phyloP scores from a whole-genome alignment of 2,113 vertebrate species.

The Perognathus longimembris region DNA sequence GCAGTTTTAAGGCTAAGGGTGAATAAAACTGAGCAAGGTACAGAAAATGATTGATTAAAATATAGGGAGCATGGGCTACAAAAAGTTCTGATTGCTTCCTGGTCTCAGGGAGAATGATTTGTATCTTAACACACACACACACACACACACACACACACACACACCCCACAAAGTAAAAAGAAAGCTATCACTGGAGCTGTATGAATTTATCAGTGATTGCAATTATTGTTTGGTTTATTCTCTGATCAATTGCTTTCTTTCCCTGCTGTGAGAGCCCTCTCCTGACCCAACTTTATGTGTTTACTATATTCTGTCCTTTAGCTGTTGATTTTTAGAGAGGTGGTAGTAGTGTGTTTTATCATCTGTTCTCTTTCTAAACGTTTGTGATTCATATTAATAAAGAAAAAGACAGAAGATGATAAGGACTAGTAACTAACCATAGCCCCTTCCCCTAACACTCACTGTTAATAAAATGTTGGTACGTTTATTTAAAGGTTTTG shows the following conservation, averaged over 20 bases:
- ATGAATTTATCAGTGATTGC: slow-evolving; percentile 30
- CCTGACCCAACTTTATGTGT: not conserved
- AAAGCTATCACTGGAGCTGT: not conserved
- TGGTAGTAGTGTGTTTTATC: not conserved
- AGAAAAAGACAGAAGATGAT: slow-evolving; percentile 26
- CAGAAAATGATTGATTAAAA: slow-evolving; percentile 44
- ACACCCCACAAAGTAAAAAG: not conserved
- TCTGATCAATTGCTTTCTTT: not conserved
- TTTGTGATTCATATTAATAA: not conserved
- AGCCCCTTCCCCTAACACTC: not conserved
- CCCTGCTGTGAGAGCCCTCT: not conserved
- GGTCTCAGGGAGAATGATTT: not conserved
- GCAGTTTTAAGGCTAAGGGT: not conserved
- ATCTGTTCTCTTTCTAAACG: not conserved
- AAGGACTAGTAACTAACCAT: not conserved
- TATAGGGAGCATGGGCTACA: not conserved
- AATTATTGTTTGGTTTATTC: slow-evolving; percentile 16
- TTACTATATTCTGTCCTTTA: not conserved
- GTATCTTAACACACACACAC: not conserved
- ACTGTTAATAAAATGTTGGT: not conserved
- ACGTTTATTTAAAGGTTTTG: slow-evolving; percentile 27
- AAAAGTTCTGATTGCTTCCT: not conserved
- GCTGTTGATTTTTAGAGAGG: not conserved
- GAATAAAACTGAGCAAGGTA: not conserved
- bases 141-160: no score